Base-by-base conservation (phyloP, 2,797 vertebrate genomes). In the Aviceda cuculoides region DNA sequence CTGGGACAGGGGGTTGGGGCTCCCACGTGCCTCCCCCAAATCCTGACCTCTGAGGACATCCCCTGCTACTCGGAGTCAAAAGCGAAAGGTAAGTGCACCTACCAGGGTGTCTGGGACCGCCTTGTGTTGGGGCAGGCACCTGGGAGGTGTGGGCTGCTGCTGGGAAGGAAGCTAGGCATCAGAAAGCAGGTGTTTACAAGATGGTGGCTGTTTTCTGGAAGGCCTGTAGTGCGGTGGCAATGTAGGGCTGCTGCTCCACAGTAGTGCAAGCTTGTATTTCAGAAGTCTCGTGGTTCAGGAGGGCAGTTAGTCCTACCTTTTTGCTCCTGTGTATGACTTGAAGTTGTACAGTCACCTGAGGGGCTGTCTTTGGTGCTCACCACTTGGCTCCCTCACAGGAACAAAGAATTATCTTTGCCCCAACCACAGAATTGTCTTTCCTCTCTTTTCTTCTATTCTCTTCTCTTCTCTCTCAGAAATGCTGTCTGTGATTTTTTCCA, bases 31-130 rank as follows among this genome's bases (percentile, higher is more conserved):
- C 95, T 99, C 93, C 98, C 98, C 9, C 98, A 99, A 65, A 97
- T 99, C 95, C 98, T 99, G 95, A 97, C 98, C 82, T 98, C 99
- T 71, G 99, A 99, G 66, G 99, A 98, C 15, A 97, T 95, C 39
- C 97, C 98, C 42, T 97, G 98, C 90, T 99, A 97, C 96, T 87
- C 98, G 0, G 99, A 99, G 93, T 86, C 98, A 17, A 99, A 98
- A 98, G 93, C 90, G 1, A 98, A 97, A 94, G 98, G 99, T 99
- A 98, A 98, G 99, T 98, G 58, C 58, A 67, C 21, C 7, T 9
- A 6, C 20, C 0, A 2, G 21, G 35, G 6, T 1, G 0, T 2
- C 3, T 80, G 53, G 20, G 28, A 61, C 22, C 2, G 2, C 46
- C 33, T 44, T 62, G 31, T 31, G 19, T 72, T 62, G 6, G 28